These are phyloP conservation scores for Sycophila texana DNA, from an alignment of 2,888 invertebrate genomes.

Conservation along the genomic window DNA sequence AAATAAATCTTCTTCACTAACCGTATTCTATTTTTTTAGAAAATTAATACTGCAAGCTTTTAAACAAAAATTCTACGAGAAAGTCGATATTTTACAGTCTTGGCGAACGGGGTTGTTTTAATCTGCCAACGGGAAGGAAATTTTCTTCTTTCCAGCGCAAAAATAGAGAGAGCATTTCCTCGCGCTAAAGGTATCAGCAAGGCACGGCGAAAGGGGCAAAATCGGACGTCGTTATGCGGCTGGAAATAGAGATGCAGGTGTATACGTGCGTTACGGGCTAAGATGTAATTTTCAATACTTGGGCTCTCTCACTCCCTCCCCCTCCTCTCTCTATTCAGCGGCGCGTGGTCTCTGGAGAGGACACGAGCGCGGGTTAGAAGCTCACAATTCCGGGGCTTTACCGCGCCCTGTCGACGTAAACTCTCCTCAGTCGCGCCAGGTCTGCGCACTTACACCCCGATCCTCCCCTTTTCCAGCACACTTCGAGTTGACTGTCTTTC, in stretches of 20 bases:
- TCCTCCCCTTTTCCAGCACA: constrained; percentile 3
- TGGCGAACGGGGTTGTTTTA: no score
- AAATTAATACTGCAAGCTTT: no score
- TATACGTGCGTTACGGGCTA: constrained; percentile 57
- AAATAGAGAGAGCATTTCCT: no score
- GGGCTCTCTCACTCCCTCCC: constrained; percentile 10
- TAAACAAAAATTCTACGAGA: no score
- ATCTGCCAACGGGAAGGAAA: no score
- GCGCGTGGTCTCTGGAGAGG: constrained; percentile 63
- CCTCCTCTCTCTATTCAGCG: constrained; percentile 60
- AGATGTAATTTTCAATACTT: constrained; percentile 75
- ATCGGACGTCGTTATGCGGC: constrained; percentile 33
- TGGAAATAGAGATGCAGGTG: constrained; percentile 33
- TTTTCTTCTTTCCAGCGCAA: no score
- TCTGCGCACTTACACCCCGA: constrained; percentile 65
- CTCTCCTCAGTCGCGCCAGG: constrained; percentile 71
- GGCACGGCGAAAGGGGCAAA: neutral
- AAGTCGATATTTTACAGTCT: no score
- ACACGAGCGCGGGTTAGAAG: constrained; percentile 48
- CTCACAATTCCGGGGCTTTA: constrained; percentile 74
- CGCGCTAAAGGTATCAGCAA: neutral
- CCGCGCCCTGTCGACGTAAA: constrained; percentile 74
- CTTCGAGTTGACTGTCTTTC: no score
- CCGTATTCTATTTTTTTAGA: no score
- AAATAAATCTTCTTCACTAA: no score